Conservation (phyloP, 35 echinoderm and acorn worm genomes). For the Patiria miniata region DNA sequence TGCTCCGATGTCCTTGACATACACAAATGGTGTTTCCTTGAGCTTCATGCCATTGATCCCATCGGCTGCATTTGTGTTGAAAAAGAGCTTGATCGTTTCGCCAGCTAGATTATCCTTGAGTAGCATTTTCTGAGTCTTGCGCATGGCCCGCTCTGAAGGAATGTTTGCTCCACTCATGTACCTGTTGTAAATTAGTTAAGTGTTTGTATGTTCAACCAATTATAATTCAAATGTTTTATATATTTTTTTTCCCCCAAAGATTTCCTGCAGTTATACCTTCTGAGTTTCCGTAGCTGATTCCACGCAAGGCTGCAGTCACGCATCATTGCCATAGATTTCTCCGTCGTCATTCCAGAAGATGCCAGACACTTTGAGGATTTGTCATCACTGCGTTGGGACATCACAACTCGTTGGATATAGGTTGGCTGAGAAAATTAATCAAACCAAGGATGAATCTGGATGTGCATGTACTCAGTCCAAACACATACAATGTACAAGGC, state of each 20-base stretch:
- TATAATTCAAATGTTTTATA: no score
- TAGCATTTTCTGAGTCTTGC: background rate
- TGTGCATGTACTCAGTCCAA: no score
- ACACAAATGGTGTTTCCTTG: background rate
- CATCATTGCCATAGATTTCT: constrained; percentile 6
- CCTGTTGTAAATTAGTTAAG: background rate
- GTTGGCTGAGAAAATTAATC: no score
- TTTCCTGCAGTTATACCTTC: no score
- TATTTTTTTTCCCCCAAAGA: no score
- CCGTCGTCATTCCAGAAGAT: background rate
- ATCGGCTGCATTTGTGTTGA: background rate
- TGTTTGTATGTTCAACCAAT: no score
- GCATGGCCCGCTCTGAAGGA: background rate
- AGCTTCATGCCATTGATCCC: background rate
- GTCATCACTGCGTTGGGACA: no score
- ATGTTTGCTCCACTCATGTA: background rate
- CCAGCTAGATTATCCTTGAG: background rate
- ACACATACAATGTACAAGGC: no score
- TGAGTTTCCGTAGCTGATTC: background rate
- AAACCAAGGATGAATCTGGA: no score
- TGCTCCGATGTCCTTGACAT: background rate
- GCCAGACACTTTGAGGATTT: no score
- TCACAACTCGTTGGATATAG: no score
- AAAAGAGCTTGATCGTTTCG: background rate
- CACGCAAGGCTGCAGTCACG: background rate